A percentile compares a stretch with the other conserved stretches of the same genome.
These are phyloP conservation scores for Podarcis raffonei DNA, from an alignment of 2,113 vertebrate species.

Conservation along the genomic window DNA sequence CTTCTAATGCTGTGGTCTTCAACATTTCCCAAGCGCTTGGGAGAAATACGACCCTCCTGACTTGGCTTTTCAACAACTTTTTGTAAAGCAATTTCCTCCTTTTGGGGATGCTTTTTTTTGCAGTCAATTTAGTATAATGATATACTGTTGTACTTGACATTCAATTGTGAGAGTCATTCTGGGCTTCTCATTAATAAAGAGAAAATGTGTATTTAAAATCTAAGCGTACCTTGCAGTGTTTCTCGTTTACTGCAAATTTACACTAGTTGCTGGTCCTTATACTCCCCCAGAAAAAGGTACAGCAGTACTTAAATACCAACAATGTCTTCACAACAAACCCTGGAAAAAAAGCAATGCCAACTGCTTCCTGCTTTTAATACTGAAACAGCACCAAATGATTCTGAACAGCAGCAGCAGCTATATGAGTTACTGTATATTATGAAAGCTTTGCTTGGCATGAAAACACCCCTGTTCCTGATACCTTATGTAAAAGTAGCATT, in stretches of 20 bases:
- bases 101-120: too few species aligned
- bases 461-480: neutral
- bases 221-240: neutral
- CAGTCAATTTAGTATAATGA: too few species aligned
- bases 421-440: neutral
- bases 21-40: too few species aligned
- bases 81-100: too few species aligned
- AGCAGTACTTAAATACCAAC: neutral
- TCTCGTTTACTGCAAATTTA: neutral
- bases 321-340: neutral
- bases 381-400: neutral
- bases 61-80: too few species aligned
- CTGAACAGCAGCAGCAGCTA: neutral
- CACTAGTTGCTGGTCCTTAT: neutral
- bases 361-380: neutral
- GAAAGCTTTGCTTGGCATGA: neutral
- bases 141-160: too few species aligned
- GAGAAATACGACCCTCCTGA: too few species aligned
- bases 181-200: neutral
- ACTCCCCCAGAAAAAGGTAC: neutral
- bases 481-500: neutral
- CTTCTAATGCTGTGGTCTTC: too few species aligned
- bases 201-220: neutral
- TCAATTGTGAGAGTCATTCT: neutral
- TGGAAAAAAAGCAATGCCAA: neutral